Base-by-base conservation (phyloP, 2,113 vertebrate species). In the Ranitomeya imitator region DNA sequence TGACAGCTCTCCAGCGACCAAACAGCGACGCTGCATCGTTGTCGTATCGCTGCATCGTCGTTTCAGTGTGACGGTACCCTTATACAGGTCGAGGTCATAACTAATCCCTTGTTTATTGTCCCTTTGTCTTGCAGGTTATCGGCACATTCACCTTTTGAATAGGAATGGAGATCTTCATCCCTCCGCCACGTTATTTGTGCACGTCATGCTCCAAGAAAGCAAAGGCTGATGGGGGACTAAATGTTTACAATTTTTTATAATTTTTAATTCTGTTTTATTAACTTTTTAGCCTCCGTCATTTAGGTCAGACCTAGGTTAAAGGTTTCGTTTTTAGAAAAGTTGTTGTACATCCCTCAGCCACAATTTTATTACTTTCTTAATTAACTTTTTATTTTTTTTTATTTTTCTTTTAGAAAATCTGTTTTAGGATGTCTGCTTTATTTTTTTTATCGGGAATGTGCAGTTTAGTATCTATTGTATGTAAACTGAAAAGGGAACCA, bases 171-270 rank as follows among this genome's bases (percentile, higher is more conserved):
- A 97, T 88, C 91, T 94, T 0, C 94, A 97, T 85, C 91, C 94
- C 13, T 98, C 97, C 0, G 96, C 97, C 12, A 96, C 96, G 7
- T 92, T 99, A 7, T 99, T 99, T 87, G 96, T 98, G 85, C 97
- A 97, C 80, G 18, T 97, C 89, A 93, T 26, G 63, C 83, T 85
- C 4, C 51, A 51, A 3, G 79, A 61, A 60, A 13, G 65, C 60
- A 51, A 80, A 51, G 79, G 2, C 79, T 83, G 79, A 88, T 13
- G 0, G 11, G 52, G 31, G 19, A 16, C 69, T 82, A 3, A 45
- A 83, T 26, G 81, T 83, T 83, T 69, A 83, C 81, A 67, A 19
- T 5, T 3, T 83, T 83, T 88, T 83, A 87, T 31, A 55, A 45
- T 55, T 87, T 59, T 78, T 63, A 79, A 55, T 55, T 19, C 12